A percentile compares a stretch with the other conserved stretches of the same genome.
Evolutionary conservation across 2,113 vertebrate genomes (phyloP).

Genomic region (Noturus placidus): DNA sequence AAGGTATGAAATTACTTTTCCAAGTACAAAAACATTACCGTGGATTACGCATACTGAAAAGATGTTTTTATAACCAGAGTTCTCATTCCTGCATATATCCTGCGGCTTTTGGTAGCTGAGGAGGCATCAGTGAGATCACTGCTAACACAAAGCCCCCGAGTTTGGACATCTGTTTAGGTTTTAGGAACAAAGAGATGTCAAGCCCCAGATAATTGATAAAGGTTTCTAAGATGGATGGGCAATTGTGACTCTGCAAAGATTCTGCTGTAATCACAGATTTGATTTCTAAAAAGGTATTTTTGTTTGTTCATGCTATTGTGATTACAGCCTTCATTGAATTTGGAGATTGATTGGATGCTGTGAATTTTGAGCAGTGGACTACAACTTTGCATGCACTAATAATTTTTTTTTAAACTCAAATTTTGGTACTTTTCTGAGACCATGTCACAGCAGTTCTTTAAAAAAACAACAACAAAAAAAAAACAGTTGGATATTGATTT

Average conservation of each 20-base stretch:
- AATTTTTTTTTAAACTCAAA: neutral
- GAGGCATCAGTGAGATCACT: conserved; percentile 41
- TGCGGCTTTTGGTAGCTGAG: conserved; percentile 34
- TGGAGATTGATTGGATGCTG: conserved; percentile 9
- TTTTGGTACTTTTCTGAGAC: neutral
- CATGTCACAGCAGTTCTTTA: neutral
- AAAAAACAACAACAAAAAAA: neutral
- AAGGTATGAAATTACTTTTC: conserved; percentile 51
- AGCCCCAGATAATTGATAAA: conserved; percentile 58
- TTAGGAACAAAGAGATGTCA: conserved; percentile 58
- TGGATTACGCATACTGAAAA: conserved; percentile 39
- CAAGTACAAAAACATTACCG: conserved; percentile 33
- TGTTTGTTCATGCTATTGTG: neutral
- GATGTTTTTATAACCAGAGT: conserved; percentile 50
- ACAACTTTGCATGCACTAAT: conserved; percentile 16
- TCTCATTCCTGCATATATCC: conserved; percentile 42
- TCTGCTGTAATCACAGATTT: conserved; percentile 45
- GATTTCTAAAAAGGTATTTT: conserved; percentile 39
- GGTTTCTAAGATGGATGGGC: conserved; percentile 44
- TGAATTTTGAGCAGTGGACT: neutral
- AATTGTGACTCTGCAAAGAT: conserved; percentile 44
- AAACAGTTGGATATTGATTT: conserved; percentile 39
- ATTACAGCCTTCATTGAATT: conserved; percentile 2
- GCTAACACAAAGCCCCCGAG: conserved; percentile 27
- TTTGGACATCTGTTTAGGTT: conserved; percentile 64